phyloP scores from a whole-genome alignment of 2,797 vertebrate species.

The Alauda arvensis region DNA sequence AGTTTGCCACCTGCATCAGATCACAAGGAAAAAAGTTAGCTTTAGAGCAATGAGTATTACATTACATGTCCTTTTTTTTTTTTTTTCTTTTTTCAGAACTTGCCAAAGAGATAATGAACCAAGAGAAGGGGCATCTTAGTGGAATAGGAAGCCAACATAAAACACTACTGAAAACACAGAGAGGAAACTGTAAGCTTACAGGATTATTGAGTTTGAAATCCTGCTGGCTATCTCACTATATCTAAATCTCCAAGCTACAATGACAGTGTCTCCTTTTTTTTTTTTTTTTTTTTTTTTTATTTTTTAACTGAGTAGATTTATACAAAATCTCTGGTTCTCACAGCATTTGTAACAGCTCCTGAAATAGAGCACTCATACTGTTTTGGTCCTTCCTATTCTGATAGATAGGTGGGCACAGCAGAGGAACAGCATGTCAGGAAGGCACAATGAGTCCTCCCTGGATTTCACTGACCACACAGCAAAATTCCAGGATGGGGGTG shows the following conservation, averaged over 20 bases:
- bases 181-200: background rate
- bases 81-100: background rate
- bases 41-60: background rate
- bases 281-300: background rate
- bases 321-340: background rate
- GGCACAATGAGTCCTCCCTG: background rate
- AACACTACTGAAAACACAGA: background rate
- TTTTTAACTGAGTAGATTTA: background rate
- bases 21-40: background rate
- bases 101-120: background rate
- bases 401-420: background rate
- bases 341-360: background rate
- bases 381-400: background rate
- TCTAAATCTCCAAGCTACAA: background rate
- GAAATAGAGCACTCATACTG: background rate
- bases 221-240: background rate
- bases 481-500: background rate
- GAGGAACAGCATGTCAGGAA: background rate
- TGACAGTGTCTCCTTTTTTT: too few species aligned
- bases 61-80: background rate
- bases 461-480: background rate
- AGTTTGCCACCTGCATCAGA: background rate
- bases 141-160: background rate
- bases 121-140: background rate
- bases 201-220: background rate